These are phyloP conservation scores for Leuctra nigra DNA, from an alignment of 2,888 invertebrate genomes.

Conservation along the genomic window DNA sequence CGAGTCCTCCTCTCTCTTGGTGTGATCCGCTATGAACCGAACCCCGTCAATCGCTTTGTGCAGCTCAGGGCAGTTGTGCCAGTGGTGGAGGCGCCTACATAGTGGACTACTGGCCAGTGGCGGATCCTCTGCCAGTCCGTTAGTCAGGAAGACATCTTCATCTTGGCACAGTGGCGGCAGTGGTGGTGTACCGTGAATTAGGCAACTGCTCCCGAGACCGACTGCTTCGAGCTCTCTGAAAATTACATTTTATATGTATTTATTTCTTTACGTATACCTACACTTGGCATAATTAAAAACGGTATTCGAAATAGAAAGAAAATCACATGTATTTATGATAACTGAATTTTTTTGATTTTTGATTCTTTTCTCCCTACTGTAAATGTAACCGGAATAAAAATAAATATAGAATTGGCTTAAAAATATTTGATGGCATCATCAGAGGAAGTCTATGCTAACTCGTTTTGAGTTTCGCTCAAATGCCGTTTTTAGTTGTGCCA, in stretches of 20 bases:
- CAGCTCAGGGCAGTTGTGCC: slow-evolving; percentile 87
- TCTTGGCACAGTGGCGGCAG: slow-evolving; percentile 32
- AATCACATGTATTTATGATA: no score
- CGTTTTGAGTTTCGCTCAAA: no score
- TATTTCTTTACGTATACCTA: neutral
- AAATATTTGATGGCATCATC: no score
- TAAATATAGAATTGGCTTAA: no score
- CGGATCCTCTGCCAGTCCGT: slow-evolving; percentile 29
- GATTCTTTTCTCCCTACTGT: no score
- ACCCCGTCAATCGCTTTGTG: slow-evolving; percentile 91
- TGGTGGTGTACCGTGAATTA: slow-evolving; percentile 48
- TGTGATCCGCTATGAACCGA: slow-evolving; percentile 87
- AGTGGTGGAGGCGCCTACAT: slow-evolving; percentile 61
- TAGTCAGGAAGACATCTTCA: slow-evolving; percentile 22
- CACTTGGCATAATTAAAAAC: neutral
- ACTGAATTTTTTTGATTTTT: no score
- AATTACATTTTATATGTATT: neutral
- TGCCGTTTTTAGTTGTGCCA: no score
- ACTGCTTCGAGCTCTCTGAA: slow-evolving; percentile 48
- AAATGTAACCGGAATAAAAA: no score
- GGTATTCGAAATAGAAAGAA: no score
- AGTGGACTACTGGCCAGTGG: slow-evolving; percentile 49
- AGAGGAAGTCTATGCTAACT: no score
- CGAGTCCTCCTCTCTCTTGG: slow-evolving; percentile 84
- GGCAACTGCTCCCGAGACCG: slow-evolving; percentile 46